Evolutionary conservation across 2,113 vertebrate species (phyloP).

Genomic region (Meriones unguiculatus): DNA sequence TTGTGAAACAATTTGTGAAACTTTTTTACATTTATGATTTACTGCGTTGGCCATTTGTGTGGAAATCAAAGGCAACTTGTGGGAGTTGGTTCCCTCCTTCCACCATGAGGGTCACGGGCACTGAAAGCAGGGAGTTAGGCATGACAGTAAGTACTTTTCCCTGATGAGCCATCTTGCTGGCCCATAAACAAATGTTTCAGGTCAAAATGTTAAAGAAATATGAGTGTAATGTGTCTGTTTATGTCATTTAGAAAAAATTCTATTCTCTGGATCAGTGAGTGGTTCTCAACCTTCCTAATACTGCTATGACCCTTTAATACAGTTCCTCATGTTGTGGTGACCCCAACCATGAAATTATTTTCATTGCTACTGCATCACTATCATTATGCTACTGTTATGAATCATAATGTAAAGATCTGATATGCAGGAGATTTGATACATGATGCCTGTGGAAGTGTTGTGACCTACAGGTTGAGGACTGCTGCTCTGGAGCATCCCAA

Average conservation of each 20-base stretch:
- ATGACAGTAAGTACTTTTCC: not conserved
- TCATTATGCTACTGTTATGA: not conserved
- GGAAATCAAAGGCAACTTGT: not conserved
- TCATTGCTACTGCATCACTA: not conserved
- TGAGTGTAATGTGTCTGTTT: not conserved
- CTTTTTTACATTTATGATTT: not conserved
- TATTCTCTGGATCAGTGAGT: not conserved
- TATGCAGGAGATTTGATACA: not conserved
- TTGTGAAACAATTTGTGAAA: not conserved
- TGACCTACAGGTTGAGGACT: not conserved
- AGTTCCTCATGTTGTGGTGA: not conserved
- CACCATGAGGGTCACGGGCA: too few relatives aligned
- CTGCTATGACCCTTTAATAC: not conserved
- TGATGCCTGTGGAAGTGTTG: not conserved
- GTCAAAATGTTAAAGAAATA: constrained; percentile 46
- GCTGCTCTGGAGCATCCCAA: not conserved
- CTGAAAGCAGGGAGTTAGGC: not conserved
- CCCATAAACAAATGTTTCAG: constrained; percentile 8
- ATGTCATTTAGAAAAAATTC: not conserved
- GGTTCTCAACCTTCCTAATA: not conserved
- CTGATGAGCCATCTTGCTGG: not conserved
- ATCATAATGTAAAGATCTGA: not conserved
- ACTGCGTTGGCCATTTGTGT: not conserved
- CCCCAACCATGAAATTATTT: not conserved
- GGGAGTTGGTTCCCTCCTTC: not conserved